A percentile compares a stretch with the other conserved stretches of the same genome.
Evolutionary conservation across 2,888 invertebrate genomes (phyloP).

Genomic region (Patella pellucida): DNA sequence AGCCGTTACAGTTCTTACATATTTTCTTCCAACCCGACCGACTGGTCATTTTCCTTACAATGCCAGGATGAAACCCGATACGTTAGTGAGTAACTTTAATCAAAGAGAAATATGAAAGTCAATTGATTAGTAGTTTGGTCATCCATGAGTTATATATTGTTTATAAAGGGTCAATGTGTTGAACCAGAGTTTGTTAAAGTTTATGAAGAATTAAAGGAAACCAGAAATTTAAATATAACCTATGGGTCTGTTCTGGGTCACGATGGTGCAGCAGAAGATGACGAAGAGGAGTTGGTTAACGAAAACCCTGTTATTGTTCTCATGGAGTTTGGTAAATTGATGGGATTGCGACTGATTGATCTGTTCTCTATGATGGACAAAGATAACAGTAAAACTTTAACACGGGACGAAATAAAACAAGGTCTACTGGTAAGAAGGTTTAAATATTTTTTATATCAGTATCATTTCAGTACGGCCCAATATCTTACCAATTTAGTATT

Average conservation of each 20-base stretch:
- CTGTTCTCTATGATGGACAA: constrained; percentile 57
- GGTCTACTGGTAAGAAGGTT: constrained; percentile 48
- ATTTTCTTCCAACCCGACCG: too few relatives aligned
- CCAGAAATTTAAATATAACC: constrained; percentile 39
- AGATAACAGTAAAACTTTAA: constrained; percentile 59
- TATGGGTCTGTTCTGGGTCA: constrained; percentile 54
- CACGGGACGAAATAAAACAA: constrained; percentile 52
- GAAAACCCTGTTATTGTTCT: constrained; percentile 56
- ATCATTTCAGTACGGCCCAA: too few relatives aligned
- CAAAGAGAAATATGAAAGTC: too few relatives aligned
- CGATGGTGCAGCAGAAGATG: constrained; percentile 47
- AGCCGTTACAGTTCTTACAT: too few relatives aligned
- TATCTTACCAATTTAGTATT: too few relatives aligned
- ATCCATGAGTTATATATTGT: not conserved
- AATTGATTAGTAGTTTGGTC: too few relatives aligned
- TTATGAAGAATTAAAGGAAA: constrained; percentile 38
- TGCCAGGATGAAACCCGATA: too few relatives aligned
- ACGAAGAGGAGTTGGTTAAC: constrained; percentile 52
- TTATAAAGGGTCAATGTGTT: constrained; percentile 52
- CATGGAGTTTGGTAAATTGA: constrained; percentile 54
- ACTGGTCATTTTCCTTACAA: too few relatives aligned
- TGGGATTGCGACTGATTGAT: constrained; percentile 55
- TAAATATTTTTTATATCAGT: too few relatives aligned
- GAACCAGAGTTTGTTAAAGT: constrained; percentile 49
- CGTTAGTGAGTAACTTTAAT: too few relatives aligned